Evolutionary conservation across 2,113 vertebrate species (phyloP).

Genomic region (Nerophis lumbriciformis): DNA sequence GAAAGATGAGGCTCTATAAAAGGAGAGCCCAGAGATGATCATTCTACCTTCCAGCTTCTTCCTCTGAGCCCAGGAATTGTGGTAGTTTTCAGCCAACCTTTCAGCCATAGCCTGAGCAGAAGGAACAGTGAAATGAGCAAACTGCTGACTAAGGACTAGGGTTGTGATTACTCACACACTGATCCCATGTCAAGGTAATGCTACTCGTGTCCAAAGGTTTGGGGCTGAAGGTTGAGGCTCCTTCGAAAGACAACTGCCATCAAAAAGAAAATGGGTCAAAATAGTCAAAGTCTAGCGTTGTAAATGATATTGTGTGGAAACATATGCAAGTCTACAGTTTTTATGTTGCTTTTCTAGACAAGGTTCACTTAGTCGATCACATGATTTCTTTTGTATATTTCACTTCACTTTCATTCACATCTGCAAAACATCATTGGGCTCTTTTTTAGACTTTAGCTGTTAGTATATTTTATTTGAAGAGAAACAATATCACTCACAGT

Average conservation of each 20-base stretch:
- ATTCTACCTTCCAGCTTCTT: constrained; percentile 86
- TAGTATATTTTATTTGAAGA: no score
- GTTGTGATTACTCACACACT: constrained; percentile 78
- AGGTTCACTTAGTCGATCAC: no score
- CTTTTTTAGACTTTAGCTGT: no score
- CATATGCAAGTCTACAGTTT: no score
- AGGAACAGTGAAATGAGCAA: not conserved
- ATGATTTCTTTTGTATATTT: no score
- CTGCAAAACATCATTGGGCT: no score
- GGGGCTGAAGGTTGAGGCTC: constrained; percentile 78
- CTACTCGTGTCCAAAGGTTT: constrained; percentile 92
- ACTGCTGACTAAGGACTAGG: not conserved
- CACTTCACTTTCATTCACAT: no score
- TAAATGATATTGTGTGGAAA: no score
- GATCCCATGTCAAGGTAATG: constrained; percentile 85
- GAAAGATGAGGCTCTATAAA: not conserved
- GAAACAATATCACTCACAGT: no score
- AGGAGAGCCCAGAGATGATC: not conserved
- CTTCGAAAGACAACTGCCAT: constrained; percentile 58
- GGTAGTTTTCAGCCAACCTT: constrained; percentile 93
- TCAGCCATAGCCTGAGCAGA: constrained; percentile 85
- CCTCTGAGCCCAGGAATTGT: constrained; percentile 90
- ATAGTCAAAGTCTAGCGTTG: not conserved
- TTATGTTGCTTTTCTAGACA: no score
- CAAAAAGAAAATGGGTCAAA: not conserved